Conservation (phyloP, 2,888 invertebrate genomes). For the Agrilus biguttatus region DNA sequence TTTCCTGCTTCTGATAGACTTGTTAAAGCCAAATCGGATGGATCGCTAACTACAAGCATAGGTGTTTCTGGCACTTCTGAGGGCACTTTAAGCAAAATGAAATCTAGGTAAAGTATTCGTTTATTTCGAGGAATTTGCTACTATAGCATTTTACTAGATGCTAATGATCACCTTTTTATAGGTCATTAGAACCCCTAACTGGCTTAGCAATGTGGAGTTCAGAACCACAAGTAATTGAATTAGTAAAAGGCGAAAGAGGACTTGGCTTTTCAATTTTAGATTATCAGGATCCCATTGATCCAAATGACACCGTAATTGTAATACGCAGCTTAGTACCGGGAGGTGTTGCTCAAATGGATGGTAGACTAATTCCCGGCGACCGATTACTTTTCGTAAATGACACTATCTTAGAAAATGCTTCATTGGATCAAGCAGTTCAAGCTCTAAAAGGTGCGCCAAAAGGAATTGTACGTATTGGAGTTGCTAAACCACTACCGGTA, state of each 20-base stretch:
- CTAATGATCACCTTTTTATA: too few species aligned
- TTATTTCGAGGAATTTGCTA: too few species aligned
- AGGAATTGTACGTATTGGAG: conserved; percentile 89
- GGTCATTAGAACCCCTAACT: conserved; percentile 89
- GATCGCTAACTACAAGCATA: conserved; percentile 57
- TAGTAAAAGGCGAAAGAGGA: conserved; percentile 93
- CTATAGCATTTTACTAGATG: too few species aligned
- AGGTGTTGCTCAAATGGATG: conserved; percentile 94
- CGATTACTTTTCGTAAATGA: conserved; percentile 89
- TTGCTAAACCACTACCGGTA: conserved; percentile 82
- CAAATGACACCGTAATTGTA: conserved; percentile 92
- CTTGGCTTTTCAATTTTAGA: conserved; percentile 97
- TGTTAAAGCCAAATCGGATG: conserved; percentile 85
- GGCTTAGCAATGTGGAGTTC: conserved; percentile 98
- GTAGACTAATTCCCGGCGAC: conserved; percentile 95
- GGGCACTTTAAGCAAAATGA: conserved; percentile 47
- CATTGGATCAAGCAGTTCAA: conserved; percentile 91
- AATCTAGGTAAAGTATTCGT: conserved; percentile 42
- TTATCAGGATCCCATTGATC: conserved; percentile 90
- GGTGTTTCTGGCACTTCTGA: conserved; percentile 41
- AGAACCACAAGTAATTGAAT: conserved; percentile 89
- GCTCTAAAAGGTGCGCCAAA: conserved; percentile 92
- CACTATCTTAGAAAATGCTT: conserved; percentile 84
- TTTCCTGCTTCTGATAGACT: conserved; percentile 53
- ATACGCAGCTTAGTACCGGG: conserved; percentile 96